These are phyloP conservation scores for Seira sanloemensis DNA, from an alignment of 2,888 invertebrate genomes.

Conservation along the genomic window DNA sequence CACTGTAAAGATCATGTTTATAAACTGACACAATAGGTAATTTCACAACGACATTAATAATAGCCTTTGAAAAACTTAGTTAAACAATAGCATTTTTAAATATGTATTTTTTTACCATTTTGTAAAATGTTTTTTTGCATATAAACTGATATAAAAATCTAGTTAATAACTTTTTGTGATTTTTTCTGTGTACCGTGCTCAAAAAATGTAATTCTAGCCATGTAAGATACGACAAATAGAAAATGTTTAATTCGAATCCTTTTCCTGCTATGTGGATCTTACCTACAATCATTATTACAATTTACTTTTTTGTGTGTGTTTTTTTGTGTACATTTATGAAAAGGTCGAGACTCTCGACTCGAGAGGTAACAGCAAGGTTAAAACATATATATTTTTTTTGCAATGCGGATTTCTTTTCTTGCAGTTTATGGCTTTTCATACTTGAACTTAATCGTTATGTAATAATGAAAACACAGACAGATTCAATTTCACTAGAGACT, in stretches of 20 bases:
- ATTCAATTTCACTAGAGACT: conserved; percentile 18
- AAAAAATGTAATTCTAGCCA: conserved; percentile 16
- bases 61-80: conserved; percentile 9
- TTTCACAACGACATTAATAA: conserved; percentile 60
- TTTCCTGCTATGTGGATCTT: neutral
- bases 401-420: too few species aligned
- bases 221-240: conserved; percentile 10
- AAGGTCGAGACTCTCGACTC: too few species aligned
- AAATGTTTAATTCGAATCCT: conserved; percentile 32
- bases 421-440: conserved; percentile 4
- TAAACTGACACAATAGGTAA: conserved; percentile 58
- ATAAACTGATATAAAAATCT: conserved; percentile 29
- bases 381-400: too few species aligned
- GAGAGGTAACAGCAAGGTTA: conserved; percentile 18
- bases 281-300: neutral
- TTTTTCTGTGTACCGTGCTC: conserved; percentile 53
- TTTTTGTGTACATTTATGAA: neutral
- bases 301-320: neutral
- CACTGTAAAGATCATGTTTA: neutral
- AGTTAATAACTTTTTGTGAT: conserved; percentile 29
- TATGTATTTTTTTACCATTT: conserved; percentile 2
- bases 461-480: conserved; percentile 22
- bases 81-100: conserved; percentile 21
- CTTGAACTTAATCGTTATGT: neutral
- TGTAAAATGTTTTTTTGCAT: conserved; percentile 27